Base-by-base conservation (phyloP, 2,113 vertebrate species). In the Sylvia atricapilla region DNA sequence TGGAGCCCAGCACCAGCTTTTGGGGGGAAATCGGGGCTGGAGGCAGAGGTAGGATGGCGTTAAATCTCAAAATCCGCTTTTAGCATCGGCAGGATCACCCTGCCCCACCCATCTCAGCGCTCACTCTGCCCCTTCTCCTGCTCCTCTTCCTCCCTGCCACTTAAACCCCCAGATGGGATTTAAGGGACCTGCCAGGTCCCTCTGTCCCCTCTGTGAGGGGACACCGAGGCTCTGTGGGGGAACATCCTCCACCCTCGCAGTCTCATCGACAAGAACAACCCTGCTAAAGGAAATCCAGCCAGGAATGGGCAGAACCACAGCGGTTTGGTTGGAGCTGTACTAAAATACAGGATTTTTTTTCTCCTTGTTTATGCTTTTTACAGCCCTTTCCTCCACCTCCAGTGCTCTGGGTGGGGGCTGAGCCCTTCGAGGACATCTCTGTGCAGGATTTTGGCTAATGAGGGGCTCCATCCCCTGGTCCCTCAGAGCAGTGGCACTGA, bases 371-470 rank as follows among this genome's bases (percentile, higher is more conserved):
- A n/a, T 11, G 15, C 10, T 56, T 63, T 44, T 52, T 22, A 10
- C 67, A 79, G 27, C 31, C 35, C 15, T 81, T 50, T 37, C 15
- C 15, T 62, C 7, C 8, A 4, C 22, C 14, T 41, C 16, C 31
- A 2, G 0, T 50, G n/a, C 50, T 74, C 43, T 59, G 27, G 9
- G 4, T 6, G 13, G 11, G 35, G 17, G 19, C 14, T 55, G 43
- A 67, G 55, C 39, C 20, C 21, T 30, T 24, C 13, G 4, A 17
- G 55, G 30, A 43, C 11, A 24, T 35, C 18, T n/a, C 64, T 15
- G 0, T 21, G 46, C 2, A 11, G 44, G 17, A 3, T 22, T 88
- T 47, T n/a, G 46, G 50, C 5, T 50, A 31, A 22, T 0, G 2
- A 73, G 46, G 23, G 17, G 46, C 59, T 79, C 11, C 12, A 1